A percentile compares a stretch with the other conserved stretches of the same genome.
phyloP scores from a whole-genome alignment of 2,797 vertebrate species.

The Rhynchotus rufescens region DNA sequence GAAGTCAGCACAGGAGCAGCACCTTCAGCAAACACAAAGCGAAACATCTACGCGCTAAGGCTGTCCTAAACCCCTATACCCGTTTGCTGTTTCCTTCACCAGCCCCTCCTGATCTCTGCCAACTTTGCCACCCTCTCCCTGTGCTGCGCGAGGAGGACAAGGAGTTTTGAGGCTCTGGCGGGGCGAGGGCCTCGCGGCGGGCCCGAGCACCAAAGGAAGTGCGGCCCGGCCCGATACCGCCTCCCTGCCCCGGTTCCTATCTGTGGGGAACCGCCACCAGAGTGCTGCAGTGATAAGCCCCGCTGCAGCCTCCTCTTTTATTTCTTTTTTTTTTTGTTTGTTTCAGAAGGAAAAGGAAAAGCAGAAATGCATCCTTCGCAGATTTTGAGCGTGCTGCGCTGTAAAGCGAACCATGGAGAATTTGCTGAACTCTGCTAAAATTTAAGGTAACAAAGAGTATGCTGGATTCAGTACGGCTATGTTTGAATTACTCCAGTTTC shows the following conservation, averaged over 20 bases:
- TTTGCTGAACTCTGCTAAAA: neutral
- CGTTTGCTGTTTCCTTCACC: neutral
- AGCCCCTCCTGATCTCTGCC: neutral
- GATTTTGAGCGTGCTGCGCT: neutral
- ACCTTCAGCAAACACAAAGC: neutral
- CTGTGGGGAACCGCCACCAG: neutral
- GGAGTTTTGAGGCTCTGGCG: too few species aligned
- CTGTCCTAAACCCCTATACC: neutral
- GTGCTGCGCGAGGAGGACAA: too few species aligned
- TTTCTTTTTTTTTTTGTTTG: too few species aligned
- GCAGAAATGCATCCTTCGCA: neutral
- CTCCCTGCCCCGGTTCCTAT: too few species aligned
- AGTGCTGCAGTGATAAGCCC: neutral
- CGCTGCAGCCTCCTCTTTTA: neutral
- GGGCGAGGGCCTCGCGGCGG: too few species aligned
- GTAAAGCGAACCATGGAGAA: neutral
- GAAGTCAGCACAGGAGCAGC: neutral
- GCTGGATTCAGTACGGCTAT: neutral
- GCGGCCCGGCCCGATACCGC: too few species aligned
- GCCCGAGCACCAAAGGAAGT: neutral
- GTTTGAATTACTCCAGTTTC: neutral
- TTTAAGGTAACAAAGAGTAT: neutral
- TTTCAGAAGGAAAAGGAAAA: neutral
- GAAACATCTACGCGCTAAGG: neutral
- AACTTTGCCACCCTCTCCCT: neutral